A percentile compares a stretch with the other conserved stretches of the same genome.
Evolutionary conservation across 2,797 vertebrate genomes (phyloP).

Genomic region (Acanthurus lineatus): DNA sequence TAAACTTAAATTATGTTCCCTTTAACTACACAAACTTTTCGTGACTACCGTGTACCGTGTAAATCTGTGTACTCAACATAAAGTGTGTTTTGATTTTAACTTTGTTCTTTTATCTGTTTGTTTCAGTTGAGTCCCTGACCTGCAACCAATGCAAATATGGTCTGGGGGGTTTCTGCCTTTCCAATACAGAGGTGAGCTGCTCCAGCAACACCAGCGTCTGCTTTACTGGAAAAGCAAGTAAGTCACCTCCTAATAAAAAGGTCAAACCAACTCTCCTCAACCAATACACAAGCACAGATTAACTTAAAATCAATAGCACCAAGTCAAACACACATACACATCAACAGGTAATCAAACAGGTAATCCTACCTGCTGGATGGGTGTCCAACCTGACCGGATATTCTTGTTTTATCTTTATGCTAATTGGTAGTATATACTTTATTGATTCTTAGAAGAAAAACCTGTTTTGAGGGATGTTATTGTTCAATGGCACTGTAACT

Average conservation of each 20-base stretch:
- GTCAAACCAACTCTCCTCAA: background rate
- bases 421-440: no score
- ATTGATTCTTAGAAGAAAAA: no score
- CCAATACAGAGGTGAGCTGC: background rate
- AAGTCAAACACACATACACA: background rate
- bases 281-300: background rate
- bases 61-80: background rate
- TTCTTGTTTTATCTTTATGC: no score
- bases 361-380: background rate
- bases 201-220: slow-evolving; percentile 39
- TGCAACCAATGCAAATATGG: slow-evolving; percentile 74
- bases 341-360: background rate
- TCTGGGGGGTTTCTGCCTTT: background rate
- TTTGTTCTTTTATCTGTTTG: slow-evolving; percentile 19
- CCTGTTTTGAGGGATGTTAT: background rate
- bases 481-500: no score
- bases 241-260: slow-evolving; percentile 7
- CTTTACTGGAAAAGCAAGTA: slow-evolving; percentile 60
- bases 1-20: no score
- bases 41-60: background rate
- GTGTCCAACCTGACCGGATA: no score
- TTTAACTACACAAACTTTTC: background rate
- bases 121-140: slow-evolving; percentile 77
- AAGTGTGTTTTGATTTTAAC: background rate
- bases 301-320: background rate